phyloP scores from a whole-genome alignment of 1,140 invertebrate species.

The Ceratina australensis region DNA sequence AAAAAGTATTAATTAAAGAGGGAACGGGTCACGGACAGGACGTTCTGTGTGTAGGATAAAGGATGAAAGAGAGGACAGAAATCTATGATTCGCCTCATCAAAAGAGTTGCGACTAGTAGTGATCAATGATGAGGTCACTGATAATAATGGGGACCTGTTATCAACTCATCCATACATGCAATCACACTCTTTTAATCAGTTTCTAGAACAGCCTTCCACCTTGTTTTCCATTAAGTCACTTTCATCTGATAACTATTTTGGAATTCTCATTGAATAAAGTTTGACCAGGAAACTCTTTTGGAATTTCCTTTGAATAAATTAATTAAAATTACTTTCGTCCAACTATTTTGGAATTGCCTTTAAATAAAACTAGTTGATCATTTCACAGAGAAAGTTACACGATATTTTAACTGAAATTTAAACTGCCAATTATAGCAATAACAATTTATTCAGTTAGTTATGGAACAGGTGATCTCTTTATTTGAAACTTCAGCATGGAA shows the following conservation, averaged over 20 bases:
- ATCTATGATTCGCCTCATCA: slow-evolving; percentile 53
- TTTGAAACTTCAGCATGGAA: too few relatives aligned
- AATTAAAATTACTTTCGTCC: too few relatives aligned
- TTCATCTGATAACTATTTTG: background rate
- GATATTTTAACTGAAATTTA: too few relatives aligned
- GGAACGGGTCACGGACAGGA: background rate
- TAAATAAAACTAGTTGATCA: background rate
- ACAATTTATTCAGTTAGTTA: too few relatives aligned
- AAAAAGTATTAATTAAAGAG: background rate
- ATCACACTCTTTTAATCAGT: slow-evolving; percentile 51
- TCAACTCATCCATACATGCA: slow-evolving; percentile 40
- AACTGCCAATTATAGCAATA: too few relatives aligned
- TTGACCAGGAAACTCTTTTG: too few relatives aligned
- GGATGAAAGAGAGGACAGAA: slow-evolving; percentile 12
- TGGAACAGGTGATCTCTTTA: too few relatives aligned
- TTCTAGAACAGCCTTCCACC: slow-evolving; percentile 59
- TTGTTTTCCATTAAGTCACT: slow-evolving; percentile 14
- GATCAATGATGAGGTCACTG: slow-evolving; percentile 57
- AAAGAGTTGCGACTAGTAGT: slow-evolving; percentile 60
- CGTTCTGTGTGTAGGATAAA: background rate
- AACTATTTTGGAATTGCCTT: too few relatives aligned
- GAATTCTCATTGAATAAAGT: too few relatives aligned
- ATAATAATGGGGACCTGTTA: slow-evolving; percentile 61
- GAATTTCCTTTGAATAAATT: too few relatives aligned
- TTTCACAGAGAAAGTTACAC: too few relatives aligned